phyloP scores from a whole-genome alignment of 2,888 invertebrate species.

The Brenthis ino region DNA sequence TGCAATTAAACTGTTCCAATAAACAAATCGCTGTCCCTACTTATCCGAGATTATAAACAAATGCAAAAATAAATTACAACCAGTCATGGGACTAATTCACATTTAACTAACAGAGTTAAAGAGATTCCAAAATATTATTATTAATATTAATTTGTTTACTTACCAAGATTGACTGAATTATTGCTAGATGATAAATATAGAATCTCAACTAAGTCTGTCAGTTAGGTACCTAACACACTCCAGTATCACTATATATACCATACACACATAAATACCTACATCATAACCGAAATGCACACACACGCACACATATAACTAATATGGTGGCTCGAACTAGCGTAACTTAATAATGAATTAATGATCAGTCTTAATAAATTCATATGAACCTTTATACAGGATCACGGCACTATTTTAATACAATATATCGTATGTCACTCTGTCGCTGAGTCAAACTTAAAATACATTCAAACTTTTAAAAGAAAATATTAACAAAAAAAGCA shows the following conservation, averaged over 20 bases:
- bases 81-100: constrained; percentile 30
- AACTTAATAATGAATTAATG: constrained; percentile 80
- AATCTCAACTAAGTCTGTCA: constrained; percentile 58
- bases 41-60: constrained; percentile 31
- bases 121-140: constrained; percentile 43
- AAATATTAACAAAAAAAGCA: constrained; percentile 73
- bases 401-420: constrained; percentile 59
- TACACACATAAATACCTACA: constrained; percentile 66
- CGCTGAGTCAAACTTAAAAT: constrained; percentile 75
- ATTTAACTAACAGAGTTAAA: constrained; percentile 43
- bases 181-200: constrained; percentile 45
- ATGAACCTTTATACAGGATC: constrained; percentile 54
- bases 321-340: constrained; percentile 74
- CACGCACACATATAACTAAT: constrained; percentile 60
- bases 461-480: constrained; percentile 62
- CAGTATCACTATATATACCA: constrained; percentile 54
- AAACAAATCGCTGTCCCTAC: constrained; percentile 13
- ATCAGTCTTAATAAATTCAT: constrained; percentile 78
- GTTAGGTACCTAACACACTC: constrained; percentile 46
- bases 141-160: constrained; percentile 37
- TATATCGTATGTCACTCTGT: constrained; percentile 68
- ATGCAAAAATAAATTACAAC: constrained; percentile 49
- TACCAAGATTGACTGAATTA: constrained; percentile 47
- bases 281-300: constrained; percentile 60
- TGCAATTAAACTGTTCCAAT: constrained; percentile 25